Evolutionary conservation across 2,113 vertebrate species (phyloP).

Genomic region (Saguinus imperator): DNA sequence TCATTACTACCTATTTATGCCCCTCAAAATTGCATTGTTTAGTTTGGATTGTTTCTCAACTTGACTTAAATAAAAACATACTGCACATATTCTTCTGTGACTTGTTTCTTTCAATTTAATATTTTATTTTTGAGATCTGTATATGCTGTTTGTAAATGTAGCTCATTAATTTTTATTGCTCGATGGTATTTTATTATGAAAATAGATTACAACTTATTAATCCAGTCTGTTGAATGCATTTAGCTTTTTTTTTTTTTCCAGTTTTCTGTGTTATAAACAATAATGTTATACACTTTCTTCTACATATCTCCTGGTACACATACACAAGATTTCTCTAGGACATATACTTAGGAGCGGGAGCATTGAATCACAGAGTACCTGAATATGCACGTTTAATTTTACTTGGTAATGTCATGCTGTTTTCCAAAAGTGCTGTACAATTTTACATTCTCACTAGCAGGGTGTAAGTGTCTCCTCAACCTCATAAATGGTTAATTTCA

Average conservation of each 20-base stretch:
- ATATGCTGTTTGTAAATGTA: slow-evolving; percentile 16
- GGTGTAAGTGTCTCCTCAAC: not conserved
- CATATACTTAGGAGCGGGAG: not conserved
- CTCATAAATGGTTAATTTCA: not conserved
- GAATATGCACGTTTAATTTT: not conserved
- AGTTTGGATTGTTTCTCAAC: not conserved
- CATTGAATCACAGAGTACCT: not conserved
- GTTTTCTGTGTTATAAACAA: not conserved
- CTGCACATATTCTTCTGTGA: not conserved
- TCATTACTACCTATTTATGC: not conserved
- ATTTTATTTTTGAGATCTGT: slow-evolving; percentile 11
- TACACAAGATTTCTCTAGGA: slow-evolving; percentile 20
- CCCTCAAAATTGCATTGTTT: not conserved
- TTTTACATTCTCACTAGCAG: not conserved
- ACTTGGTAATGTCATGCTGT: not conserved
- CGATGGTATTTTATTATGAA: slow-evolving; percentile 23
- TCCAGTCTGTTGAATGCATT: not conserved
- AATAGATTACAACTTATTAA: not conserved
- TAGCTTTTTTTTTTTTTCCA: slow-evolving; percentile 9
- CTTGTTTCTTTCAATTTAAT: slow-evolving; percentile 49
- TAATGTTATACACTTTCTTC: not conserved
- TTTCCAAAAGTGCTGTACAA: not conserved
- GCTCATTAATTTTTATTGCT: slow-evolving; percentile 31
- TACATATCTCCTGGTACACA: not conserved
- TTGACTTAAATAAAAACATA: slow-evolving; percentile 11